These are phyloP conservation scores for Fukomys damarensis DNA, from an alignment of 2,113 vertebrate species.

Conservation along the genomic window DNA sequence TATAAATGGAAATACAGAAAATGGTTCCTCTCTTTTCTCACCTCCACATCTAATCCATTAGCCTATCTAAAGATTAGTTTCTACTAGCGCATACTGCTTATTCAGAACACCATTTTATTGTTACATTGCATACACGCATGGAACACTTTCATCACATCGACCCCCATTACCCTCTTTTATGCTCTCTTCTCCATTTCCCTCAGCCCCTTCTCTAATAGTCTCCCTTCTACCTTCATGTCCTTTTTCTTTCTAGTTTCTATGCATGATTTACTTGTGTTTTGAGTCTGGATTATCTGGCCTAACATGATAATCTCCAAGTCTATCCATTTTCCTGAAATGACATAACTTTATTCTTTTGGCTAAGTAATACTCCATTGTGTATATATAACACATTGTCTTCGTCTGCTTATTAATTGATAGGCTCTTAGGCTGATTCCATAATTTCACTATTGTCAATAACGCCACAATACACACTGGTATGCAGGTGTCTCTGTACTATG, in stretches of 20 bases:
- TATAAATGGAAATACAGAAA: constrained; percentile 21
- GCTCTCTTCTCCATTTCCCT: neutral
- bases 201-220: neutral
- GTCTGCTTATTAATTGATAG: neutral
- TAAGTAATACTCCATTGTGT: neutral
- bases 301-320: neutral
- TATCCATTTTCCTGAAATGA: neutral
- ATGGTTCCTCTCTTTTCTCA: neutral
- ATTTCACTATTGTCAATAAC: neutral
- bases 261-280: neutral
- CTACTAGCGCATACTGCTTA: neutral
- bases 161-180: neutral
- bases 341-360: neutral
- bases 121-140: neutral
- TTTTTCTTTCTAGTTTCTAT: neutral
- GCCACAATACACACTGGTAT: neutral
- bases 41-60: neutral
- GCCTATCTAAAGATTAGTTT: neutral
- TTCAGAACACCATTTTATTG: neutral
- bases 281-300: neutral
- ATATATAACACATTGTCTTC: neutral
- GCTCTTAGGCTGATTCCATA: neutral
- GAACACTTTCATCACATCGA: neutral
- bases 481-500: neutral
- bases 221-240: neutral